Evolutionary conservation across 2,113 vertebrate species (phyloP), one percentile per base, ranked within the genome.

Genomic region (Rostratula benghalensis): DNA sequence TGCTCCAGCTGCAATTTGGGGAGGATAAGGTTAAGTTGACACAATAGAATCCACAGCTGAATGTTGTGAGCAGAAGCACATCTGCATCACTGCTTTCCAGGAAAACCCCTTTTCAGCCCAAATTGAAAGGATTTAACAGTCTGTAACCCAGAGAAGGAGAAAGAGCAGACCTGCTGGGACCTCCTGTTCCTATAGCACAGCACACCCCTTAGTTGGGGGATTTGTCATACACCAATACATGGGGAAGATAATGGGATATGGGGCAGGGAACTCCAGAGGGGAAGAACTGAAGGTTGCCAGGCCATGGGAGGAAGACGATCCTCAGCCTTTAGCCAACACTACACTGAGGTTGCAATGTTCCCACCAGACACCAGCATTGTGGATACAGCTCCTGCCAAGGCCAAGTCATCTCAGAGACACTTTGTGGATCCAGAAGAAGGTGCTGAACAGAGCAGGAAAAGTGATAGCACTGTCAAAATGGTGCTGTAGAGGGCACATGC

Each of bases 31-130:
- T 79, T 71, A 73, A 74, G 54, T n/a, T 2, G 14, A 22, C 8
- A 9, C 5, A 4, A n/a, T 75, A 84, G 65, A 91, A 87, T 53
- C 20, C 67, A 57, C 85, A 93, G 78, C 85, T 95, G 57, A 41
- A 20, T 92, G 54, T 24, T 82, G 82, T 17, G 74, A 84, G 65
- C 9, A 9, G 90, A 10, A 78, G 60, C 51, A 86, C 85, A 90
- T 93, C 92, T 93, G 78, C 22, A 41, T 22, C 4, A 0, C 39
- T 85, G 85, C 88, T 93, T 88, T 93, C 85, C 88, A 94, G 88
- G 61, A 83, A 96, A 85, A 6, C 7, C 53, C 17, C 9, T 65
- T 84, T 37, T 5, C 39, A 69, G 79, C 65, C 78, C 33, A 39
- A 39, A 45, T 1, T 13, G 61, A 60, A 53, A 65, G 45, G 41